Percentiles rank a stretch among this genome's conserved stretches.
Evolutionary conservation across 2,113 vertebrate species (phyloP).

Genomic region (Catagonus wagneri): DNA sequence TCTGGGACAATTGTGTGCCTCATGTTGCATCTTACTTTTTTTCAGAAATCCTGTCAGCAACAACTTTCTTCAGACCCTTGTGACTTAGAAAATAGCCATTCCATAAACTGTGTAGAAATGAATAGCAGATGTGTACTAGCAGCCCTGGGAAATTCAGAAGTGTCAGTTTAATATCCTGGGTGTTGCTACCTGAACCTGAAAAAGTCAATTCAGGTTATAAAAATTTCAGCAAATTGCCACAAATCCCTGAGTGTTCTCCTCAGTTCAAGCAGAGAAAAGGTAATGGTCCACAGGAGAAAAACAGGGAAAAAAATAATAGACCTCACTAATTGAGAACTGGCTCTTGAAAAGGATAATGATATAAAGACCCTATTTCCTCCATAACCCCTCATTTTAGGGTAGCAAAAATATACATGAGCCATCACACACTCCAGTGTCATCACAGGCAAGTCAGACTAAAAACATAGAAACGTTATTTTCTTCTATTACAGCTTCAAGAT

Average conservation of each 20-base stretch:
- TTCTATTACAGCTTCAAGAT: background rate
- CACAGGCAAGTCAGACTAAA: background rate
- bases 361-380: background rate
- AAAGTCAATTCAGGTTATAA: constrained; percentile 81
- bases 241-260: constrained; percentile 70
- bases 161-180: constrained; percentile 76
- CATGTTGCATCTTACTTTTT: constrained; percentile 23
- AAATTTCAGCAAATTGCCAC: constrained; percentile 74
- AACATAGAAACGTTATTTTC: constrained; percentile 11
- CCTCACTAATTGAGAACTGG: constrained; percentile 69
- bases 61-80: constrained; percentile 53
- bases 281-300: constrained; percentile 68
- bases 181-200: constrained; percentile 68
- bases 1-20: background rate
- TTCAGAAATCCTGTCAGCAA: constrained; percentile 61
- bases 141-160: constrained; percentile 72
- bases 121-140: constrained; percentile 55
- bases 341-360: constrained; percentile 32
- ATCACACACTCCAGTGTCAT: background rate
- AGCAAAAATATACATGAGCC: constrained; percentile 21
- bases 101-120: constrained; percentile 60
- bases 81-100: constrained; percentile 60
- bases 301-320: background rate
- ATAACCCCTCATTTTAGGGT: constrained; percentile 25
- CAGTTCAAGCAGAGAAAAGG: constrained; percentile 53